Percentiles rank a stretch among this genome's conserved stretches.
Conservation (phyloP, 1,140 invertebrate genomes). For the Drosophila seguyi region DNA sequence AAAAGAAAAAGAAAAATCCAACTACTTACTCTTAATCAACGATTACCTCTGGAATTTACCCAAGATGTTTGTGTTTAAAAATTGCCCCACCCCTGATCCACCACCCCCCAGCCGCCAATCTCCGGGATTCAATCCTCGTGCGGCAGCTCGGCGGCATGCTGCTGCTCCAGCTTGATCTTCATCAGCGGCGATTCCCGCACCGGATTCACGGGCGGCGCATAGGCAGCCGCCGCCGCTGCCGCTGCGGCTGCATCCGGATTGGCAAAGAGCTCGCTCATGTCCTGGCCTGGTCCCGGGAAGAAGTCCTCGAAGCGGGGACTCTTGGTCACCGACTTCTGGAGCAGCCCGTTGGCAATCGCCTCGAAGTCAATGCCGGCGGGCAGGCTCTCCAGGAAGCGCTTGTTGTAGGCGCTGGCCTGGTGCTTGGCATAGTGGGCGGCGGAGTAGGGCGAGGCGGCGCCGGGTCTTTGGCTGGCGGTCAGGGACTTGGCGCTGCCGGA, state of each 20-base stretch:
- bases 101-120: slow-evolving; percentile 1
- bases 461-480: slow-evolving; percentile 48
- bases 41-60: slow-evolving; percentile 38
- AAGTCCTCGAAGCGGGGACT: slow-evolving; percentile 86
- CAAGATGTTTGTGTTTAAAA: not conserved
- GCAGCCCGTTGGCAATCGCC: slow-evolving; percentile 78
- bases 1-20: not conserved
- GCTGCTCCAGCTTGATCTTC: slow-evolving; percentile 83
- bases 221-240: slow-evolving; percentile 62
- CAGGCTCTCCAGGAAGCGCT: slow-evolving; percentile 77
- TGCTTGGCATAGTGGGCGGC: slow-evolving; percentile 69
- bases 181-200: slow-evolving; percentile 75
- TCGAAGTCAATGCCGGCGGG: slow-evolving; percentile 82
- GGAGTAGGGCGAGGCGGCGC: slow-evolving; percentile 70
- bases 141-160: slow-evolving; percentile 74
- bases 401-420: slow-evolving; percentile 73
- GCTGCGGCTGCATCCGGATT: slow-evolving; percentile 87
- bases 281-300: slow-evolving; percentile 83
- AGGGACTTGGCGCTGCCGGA: slow-evolving; percentile 53
- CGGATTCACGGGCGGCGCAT: slow-evolving; percentile 42
- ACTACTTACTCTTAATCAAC: slow-evolving; percentile 28
- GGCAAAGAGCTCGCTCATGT: slow-evolving; percentile 88
- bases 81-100: slow-evolving; percentile 8
- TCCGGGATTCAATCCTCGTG: slow-evolving; percentile 77
- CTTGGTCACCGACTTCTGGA: slow-evolving; percentile 80